A percentile compares a stretch with the other conserved stretches of the same genome.
Evolutionary conservation across 2,797 vertebrate genomes (phyloP).

Genomic region (Triplophysa yarkandensis): DNA sequence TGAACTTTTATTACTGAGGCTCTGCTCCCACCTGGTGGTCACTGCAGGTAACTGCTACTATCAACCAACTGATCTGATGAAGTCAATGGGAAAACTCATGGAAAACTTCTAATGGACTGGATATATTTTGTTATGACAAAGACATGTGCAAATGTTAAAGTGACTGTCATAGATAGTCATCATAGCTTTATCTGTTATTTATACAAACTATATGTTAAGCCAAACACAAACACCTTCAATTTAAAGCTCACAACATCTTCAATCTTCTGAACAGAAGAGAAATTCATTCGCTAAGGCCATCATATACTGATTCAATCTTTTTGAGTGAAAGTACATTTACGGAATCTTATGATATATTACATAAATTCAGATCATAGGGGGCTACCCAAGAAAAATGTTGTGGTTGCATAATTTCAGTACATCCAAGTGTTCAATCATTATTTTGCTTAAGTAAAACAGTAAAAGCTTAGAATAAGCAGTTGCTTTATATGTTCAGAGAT

Average conservation of each 20-base stretch:
- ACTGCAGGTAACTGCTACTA: neutral
- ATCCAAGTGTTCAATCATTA: neutral
- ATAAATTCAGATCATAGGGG: no score
- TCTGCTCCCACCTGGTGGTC: conserved; percentile 19
- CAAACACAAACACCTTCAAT: neutral
- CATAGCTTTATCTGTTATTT: no score
- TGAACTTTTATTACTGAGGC: neutral
- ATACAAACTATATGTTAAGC: neutral
- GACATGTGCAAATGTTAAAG: neutral
- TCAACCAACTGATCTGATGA: neutral
- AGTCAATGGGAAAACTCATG: neutral
- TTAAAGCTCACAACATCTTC: neutral
- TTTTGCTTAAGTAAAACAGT: neutral
- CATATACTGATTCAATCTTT: no score
- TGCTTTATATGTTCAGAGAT: no score
- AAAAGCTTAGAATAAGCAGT: neutral
- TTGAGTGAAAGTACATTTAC: no score
- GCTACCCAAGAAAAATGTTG: no score
- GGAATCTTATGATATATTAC: no score
- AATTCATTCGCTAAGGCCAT: no score
- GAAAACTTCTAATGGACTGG: no score
- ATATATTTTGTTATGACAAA: no score
- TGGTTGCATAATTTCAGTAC: neutral
- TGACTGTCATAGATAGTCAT: no score
- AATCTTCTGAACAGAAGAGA: no score